Conservation (phyloP, 37 sponge, comb jelly and placozoan genomes). For the Amphimedon queenslandica region DNA sequence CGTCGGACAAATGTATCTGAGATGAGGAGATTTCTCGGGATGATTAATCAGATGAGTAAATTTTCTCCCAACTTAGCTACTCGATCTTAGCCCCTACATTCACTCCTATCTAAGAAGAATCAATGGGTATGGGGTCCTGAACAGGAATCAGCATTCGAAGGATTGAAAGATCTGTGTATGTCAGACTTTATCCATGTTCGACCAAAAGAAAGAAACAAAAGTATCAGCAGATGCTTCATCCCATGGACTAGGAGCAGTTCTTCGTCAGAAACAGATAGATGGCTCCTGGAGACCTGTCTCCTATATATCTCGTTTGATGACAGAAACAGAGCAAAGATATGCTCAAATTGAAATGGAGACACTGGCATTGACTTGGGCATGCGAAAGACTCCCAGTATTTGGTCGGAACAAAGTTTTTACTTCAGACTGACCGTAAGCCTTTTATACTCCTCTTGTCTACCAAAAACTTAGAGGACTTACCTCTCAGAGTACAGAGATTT, state of each 20-base stretch:
- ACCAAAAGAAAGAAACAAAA: constrained; percentile 10
- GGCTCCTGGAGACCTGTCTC: constrained; percentile 27
- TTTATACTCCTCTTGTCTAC: constrained; percentile 19
- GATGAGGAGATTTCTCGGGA: constrained; percentile 36
- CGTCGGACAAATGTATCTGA: too few species aligned
- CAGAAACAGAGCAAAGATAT: constrained; percentile 37
- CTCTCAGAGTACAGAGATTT: too few species aligned
- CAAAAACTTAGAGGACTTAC: too few species aligned
- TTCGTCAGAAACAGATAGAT: constrained; percentile 2
- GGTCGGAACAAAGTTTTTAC: constrained; percentile 13
- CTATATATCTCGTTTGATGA: constrained; percentile 34
- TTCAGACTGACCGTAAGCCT: constrained; percentile 48
- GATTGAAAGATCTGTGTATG: constrained; percentile 18
- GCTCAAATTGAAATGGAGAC: constrained; percentile 59
- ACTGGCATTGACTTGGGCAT: constrained; percentile 41
- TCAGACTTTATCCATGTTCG: constrained; percentile 11
- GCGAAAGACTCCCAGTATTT: constrained; percentile 34
- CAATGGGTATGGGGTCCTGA: constrained; percentile 31
- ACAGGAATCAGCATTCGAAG: constrained; percentile 20
- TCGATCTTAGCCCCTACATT: constrained; percentile 17
- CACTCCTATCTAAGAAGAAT: constrained; percentile 10
- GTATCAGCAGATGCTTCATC: constrained; percentile 35
- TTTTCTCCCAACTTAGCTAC: constrained; percentile 31
- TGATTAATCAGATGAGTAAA: constrained; percentile 43
- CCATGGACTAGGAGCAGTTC: constrained; percentile 30